Percentiles rank a stretch among this genome's conserved stretches.
These are phyloP conservation scores for Propithecus deckenii DNA, from an alignment of 2,797 vertebrate genomes.

Conservation along the genomic window DNA sequence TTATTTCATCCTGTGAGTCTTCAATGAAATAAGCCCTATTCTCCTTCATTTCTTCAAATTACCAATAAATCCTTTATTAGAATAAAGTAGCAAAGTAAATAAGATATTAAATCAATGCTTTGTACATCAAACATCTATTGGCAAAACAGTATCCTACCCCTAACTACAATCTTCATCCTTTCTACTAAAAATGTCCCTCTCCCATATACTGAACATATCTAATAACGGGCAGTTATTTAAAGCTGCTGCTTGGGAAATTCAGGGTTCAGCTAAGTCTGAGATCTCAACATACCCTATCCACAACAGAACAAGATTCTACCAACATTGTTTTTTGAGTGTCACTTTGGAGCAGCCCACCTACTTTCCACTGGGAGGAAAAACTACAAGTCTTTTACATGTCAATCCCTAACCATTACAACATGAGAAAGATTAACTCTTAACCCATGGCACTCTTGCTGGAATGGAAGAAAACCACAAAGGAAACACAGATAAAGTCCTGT, in stretches of 20 bases:
- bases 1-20: background rate
- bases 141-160: background rate
- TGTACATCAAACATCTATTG: background rate
- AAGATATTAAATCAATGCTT: background rate
- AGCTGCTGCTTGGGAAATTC: background rate
- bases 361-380: background rate
- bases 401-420: background rate
- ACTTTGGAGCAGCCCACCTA: background rate
- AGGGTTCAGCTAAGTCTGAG: background rate
- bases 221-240: background rate
- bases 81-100: background rate
- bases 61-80: slow-evolving; percentile 1
- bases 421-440: background rate
- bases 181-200: background rate
- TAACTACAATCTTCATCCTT: background rate
- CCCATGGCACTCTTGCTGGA: background rate
- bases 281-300: background rate
- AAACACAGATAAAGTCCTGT: background rate
- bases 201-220: background rate
- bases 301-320: background rate
- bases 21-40: background rate
- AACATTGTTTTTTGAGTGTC: background rate
- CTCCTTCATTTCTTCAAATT: background rate
- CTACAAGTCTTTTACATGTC: background rate
- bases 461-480: background rate